Base-by-base conservation (phyloP, 2,797 vertebrate species). In the Siniperca undulata region DNA sequence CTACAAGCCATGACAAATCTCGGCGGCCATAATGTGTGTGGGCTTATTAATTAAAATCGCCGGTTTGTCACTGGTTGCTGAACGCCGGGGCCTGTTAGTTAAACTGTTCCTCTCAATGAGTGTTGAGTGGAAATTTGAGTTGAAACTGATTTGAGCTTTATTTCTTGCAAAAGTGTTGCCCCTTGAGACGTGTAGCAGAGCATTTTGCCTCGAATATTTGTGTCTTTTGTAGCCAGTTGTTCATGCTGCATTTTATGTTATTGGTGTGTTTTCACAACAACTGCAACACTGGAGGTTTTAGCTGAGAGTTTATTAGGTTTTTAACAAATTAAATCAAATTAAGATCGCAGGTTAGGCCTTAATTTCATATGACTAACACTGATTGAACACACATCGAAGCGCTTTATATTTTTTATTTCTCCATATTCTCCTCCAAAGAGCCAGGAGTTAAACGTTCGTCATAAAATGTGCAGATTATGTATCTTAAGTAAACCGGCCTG, bases 1-100 rank as follows among this genome's bases (percentile, higher is more conserved):
- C 67, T n/a, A 62, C 86, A 84, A 44, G 82, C 69, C 80, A 10
- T 40, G 77, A 89, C 80, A 87, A 52, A 88, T 84, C 73, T 75
- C 67, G 5, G 48, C 44, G 5, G 77, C 24, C 78, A 40, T 52
- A 61, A 60, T 4, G 42, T 74, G 73, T 59, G 50, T 7, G 36
- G 13, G n/a, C 61, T 74, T 70, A 65, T 80, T 80, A 53, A 86
- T 74, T 67, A 24, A 77, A 62, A 69, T 40, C 74, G 61, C 36
- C 3, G 12, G 20, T 44, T 75, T 62, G 48, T 71, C 17, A 36
- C 42, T n/a, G 72, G 62, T 24, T 67, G 60, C 50, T 68, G 48
- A 73, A 70, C 50, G 10, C 58, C 0, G 36, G 2, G 81, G 48
- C 80, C 68, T 72, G 64, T 20, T 60, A 1, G 6, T 38, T 30